Conservation (phyloP, 2,888 invertebrate species). For the Sipha maydis region DNA sequence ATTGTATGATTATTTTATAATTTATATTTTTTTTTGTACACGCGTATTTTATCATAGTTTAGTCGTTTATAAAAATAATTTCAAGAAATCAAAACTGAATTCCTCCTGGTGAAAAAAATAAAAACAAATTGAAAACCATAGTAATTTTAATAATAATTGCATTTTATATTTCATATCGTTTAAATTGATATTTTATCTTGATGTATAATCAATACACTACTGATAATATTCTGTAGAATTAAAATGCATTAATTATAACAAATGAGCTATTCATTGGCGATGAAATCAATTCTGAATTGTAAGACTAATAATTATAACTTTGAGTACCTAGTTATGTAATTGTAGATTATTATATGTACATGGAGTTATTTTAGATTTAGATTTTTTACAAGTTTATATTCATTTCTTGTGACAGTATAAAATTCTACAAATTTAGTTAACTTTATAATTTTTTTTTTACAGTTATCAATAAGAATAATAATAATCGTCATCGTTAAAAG, state of each 20-base stretch:
- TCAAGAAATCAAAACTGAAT: constrained; percentile 17
- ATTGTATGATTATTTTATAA: background rate
- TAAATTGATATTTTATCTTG: background rate
- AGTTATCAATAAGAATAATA: constrained; percentile 19
- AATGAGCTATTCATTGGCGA: constrained; percentile 34
- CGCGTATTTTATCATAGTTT: constrained; percentile 26
- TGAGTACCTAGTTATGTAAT: background rate
- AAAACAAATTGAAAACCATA: background rate
- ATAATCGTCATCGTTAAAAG: background rate
- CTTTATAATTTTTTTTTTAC: background rate
- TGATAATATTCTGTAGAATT: background rate
- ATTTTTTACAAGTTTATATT: constrained; percentile 17
- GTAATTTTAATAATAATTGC: constrained; percentile 32
- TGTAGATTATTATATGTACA: constrained; percentile 12
- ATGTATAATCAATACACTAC: background rate
- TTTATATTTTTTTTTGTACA: constrained; percentile 29
- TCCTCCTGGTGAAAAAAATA: background rate
- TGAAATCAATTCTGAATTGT: background rate
- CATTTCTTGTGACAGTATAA: background rate
- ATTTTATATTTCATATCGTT: constrained; percentile 11
- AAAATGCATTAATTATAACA: background rate
- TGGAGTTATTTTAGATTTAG: background rate
- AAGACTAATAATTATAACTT: constrained; percentile 20
- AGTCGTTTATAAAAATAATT: constrained; percentile 50
- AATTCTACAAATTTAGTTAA: constrained; percentile 51